Base-by-base conservation (phyloP, 64 coral and sea anemone species). In the Stylophora pistillata region DNA sequence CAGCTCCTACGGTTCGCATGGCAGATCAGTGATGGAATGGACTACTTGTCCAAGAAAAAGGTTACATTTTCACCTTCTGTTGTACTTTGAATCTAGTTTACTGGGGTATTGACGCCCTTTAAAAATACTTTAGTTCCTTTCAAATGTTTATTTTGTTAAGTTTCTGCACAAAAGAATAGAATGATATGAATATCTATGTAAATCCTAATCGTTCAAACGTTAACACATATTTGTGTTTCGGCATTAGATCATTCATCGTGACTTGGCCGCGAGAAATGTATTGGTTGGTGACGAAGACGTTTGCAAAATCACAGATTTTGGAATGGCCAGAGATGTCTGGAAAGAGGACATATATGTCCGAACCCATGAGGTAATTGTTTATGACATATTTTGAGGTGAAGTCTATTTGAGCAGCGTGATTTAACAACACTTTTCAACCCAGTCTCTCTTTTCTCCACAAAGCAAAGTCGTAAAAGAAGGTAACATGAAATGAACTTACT, bases 1-100 rank as follows among this genome's bases (percentile, higher is more conserved):
- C 74, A 92, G 31, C 64, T 92, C 23, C 63, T 92, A 1, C 79
- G 69, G 62, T 92, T 92, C 23, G 85, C 85, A 6, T 73, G 91
- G 53, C 75, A 92, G 85, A 92, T 92, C 26, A 86, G 84, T 20
- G 79, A 92, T 55, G 91, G 91, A 16, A 92, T 92, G 91, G 27
- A 72, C 16, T 92, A 87, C 53, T 58, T 92, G 61, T 76, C 84
- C 20, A 61, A n/a, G 28, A 92, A 87, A 87, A 92, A 92, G 84
- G 90, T 92, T 31, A 65, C 26, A 27, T 47, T 7, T 30, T 58
- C 2, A 34, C 58, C 18, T 41, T 41, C 9, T 12, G 23, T 68
- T 26, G 20, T 68, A n/a, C 10, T n/a, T n/a, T n/a, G n/a, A 15
- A 15, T 23, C 13, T 86, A 56, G 0, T 18, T 16, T 20, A 64